These are phyloP conservation scores for Ganaspis sp. DNA, from an alignment of 1,140 invertebrate species.

Conservation along the genomic window DNA sequence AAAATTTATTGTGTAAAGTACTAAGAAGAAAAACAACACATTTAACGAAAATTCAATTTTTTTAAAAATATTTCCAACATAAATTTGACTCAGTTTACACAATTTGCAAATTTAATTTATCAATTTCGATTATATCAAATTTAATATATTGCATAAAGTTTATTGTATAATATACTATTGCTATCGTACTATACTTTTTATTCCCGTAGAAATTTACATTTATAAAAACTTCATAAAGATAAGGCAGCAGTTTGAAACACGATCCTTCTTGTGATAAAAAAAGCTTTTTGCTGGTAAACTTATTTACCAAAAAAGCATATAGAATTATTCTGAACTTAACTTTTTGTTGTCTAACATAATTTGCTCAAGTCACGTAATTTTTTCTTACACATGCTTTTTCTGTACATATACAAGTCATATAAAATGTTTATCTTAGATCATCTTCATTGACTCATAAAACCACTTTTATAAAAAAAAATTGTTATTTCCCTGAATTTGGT, in stretches of 20 bases:
- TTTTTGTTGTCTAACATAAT: neutral
- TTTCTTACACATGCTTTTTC: neutral
- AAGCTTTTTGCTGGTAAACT: neutral
- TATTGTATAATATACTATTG: no score
- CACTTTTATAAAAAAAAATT: neutral
- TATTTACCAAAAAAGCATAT: neutral
- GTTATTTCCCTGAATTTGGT: neutral
- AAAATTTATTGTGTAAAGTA: no score
- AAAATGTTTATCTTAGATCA: neutral
- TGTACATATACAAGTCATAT: neutral
- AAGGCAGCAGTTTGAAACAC: neutral
- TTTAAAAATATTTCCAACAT: no score
- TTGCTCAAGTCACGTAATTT: conserved; percentile 9
- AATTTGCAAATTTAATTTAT: no score
- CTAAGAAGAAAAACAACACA: no score
- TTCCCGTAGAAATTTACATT: no score
- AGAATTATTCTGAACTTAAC: neutral
- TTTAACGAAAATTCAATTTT: no score
- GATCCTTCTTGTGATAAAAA: neutral
- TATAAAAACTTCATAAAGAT: neutral
- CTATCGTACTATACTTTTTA: no score
- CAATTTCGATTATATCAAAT: no score
- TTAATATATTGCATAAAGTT: no score
- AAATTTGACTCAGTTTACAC: no score
- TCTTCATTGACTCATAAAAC: neutral